Percentiles rank a stretch among this genome's conserved stretches.
phyloP scores from a whole-genome alignment of 2,888 invertebrate species.

The Leucophenga maculata region DNA sequence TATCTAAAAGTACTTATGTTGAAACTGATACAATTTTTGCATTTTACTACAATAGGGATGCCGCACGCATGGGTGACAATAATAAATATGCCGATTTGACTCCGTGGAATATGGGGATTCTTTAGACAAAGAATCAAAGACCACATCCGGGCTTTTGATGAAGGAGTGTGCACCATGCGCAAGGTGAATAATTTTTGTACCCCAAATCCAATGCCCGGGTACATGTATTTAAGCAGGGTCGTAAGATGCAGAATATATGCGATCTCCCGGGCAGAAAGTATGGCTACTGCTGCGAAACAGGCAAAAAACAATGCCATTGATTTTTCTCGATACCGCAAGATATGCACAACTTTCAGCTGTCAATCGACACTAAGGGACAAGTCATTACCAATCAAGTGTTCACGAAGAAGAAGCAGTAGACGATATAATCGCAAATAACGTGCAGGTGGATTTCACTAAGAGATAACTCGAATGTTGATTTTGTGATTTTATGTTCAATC shows the following conservation, averaged over 20 bases:
- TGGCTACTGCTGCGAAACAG: constrained; percentile 79
- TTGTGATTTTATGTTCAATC: no score
- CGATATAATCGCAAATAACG: constrained; percentile 69
- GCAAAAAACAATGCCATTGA: constrained; percentile 74
- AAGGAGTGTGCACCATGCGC: constrained; percentile 72
- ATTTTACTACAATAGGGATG: background rate
- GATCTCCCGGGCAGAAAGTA: constrained; percentile 72
- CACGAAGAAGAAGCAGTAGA: constrained; percentile 71
- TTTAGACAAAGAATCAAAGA: background rate
- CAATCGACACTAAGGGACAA: constrained; percentile 74
- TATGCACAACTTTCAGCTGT: constrained; percentile 71
- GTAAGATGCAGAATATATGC: constrained; percentile 73
- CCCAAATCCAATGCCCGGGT: constrained; percentile 79
- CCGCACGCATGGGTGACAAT: background rate
- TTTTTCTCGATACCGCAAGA: constrained; percentile 66
- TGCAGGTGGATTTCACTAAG: constrained; percentile 63
- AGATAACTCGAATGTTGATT: no score
- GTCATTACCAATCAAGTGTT: constrained; percentile 74
- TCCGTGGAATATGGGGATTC: background rate
- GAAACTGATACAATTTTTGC: no score
- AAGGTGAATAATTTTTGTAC: constrained; percentile 75
- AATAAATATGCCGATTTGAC: background rate
- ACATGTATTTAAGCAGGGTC: constrained; percentile 72
- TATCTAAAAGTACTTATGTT: no score
- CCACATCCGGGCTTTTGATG: constrained; percentile 35